Evolutionary conservation across 1,140 invertebrate genomes (phyloP).

Genomic region (Cydia strobilella): DNA sequence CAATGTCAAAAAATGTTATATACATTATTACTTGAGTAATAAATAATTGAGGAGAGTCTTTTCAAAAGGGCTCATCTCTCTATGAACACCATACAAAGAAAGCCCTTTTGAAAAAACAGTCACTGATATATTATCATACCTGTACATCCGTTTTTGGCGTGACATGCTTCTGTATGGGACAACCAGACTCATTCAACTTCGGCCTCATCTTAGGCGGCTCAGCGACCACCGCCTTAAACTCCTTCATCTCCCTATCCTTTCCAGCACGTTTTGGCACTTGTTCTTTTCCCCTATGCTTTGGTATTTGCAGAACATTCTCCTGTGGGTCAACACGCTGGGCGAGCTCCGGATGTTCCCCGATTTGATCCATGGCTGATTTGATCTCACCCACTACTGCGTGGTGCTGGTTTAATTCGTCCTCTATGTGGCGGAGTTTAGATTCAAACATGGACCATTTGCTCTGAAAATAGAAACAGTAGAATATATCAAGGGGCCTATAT

Average conservation of each 20-base stretch:
- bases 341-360: constrained; percentile 49
- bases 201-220: constrained; percentile 62
- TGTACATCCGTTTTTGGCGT: constrained; percentile 80
- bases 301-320: background rate
- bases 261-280: constrained; percentile 8
- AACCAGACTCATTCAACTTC: constrained; percentile 58
- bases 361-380: constrained; percentile 76
- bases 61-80: too few relatives aligned
- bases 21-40: too few relatives aligned
- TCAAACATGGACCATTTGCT: constrained; percentile 86
- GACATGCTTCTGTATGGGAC: constrained; percentile 63
- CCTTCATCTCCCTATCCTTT: constrained; percentile 47
- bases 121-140: constrained; percentile 59
- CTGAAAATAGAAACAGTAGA: constrained; percentile 58
- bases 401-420: constrained; percentile 83
- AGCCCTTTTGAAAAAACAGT: too few relatives aligned
- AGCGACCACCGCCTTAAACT: constrained; percentile 64
- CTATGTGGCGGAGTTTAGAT: constrained; percentile 82
- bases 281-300: background rate
- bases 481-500: background rate
- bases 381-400: constrained; percentile 82
- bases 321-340: background rate
- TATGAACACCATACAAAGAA: too few relatives aligned
- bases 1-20: too few relatives aligned
- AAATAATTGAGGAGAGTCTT: too few relatives aligned